These are phyloP conservation scores for Thymelicus sylvestris DNA, from an alignment of 2,888 invertebrate species.

Conservation along the genomic window DNA sequence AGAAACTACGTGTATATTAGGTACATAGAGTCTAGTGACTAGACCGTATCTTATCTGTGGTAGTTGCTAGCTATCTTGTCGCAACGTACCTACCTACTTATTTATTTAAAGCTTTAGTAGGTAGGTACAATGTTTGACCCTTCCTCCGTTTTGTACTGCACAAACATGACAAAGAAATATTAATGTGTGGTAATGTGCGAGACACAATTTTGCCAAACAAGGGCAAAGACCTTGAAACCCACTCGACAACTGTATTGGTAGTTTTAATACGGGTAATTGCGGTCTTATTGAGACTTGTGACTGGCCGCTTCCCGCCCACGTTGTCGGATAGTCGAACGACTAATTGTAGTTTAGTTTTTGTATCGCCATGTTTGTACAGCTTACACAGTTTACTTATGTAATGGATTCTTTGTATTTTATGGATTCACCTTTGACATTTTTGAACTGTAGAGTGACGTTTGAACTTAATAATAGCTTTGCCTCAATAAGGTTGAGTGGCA, in stretches of 20 bases:
- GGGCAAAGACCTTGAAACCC: slow-evolving; percentile 73
- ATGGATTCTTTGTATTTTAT: slow-evolving; percentile 7
- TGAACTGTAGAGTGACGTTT: background rate
- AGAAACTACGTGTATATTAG: background rate
- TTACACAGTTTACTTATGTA: slow-evolving; percentile 7
- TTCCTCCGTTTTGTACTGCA: slow-evolving; percentile 22
- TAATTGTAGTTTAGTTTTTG: slow-evolving; percentile 48
- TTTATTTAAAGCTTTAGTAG: slow-evolving; percentile 27
- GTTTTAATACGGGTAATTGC: slow-evolving; percentile 80
- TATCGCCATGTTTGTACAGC: slow-evolving; percentile 22
- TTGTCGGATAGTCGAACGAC: slow-evolving; percentile 45
- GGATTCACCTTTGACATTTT: slow-evolving; percentile 7
- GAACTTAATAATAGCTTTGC: background rate
- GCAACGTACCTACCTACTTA: slow-evolving; percentile 17
- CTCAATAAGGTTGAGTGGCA: no score
- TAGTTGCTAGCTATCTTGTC: slow-evolving; percentile 6
- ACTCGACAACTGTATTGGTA: slow-evolving; percentile 69
- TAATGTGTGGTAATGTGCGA: slow-evolving; percentile 58
- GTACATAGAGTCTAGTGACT: background rate
- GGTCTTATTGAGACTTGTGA: slow-evolving; percentile 72
- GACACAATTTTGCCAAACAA: slow-evolving; percentile 73
- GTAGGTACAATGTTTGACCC: slow-evolving; percentile 16
- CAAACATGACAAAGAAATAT: slow-evolving; percentile 55
- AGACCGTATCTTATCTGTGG: background rate
- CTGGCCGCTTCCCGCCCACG: slow-evolving; percentile 65